Conservation (phyloP, 64 coral and sea anemone species). For the Stichodactyla mertensii region DNA sequence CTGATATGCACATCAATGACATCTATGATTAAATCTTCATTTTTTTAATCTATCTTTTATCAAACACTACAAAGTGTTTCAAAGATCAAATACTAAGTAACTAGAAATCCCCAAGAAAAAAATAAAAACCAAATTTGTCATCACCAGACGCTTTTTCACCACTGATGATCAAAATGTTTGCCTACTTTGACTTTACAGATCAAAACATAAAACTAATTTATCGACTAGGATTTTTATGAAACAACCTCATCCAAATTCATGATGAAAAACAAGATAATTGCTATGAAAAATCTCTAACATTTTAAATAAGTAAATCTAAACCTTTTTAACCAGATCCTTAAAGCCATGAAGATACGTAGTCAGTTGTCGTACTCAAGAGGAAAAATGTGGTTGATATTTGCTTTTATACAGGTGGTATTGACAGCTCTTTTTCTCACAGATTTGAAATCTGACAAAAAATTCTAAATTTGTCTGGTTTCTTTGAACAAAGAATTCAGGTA, state of each 20-base stretch:
- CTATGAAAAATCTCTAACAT: neutral
- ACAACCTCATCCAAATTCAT: too few species aligned
- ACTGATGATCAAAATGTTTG: too few species aligned
- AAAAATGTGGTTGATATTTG: neutral
- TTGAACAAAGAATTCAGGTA: neutral
- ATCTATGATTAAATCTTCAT: neutral
- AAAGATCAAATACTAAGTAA: neutral
- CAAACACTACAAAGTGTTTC: neutral
- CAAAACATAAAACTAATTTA: too few species aligned
- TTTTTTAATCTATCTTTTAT: neutral
- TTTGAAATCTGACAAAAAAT: neutral
- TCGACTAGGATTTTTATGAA: too few species aligned
- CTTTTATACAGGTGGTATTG: neutral
- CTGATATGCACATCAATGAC: neutral
- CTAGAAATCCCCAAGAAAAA: neutral
- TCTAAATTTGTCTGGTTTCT: neutral
- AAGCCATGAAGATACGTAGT: neutral
- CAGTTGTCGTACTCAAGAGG: neutral
- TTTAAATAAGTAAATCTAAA: neutral
- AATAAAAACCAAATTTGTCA: neutral
- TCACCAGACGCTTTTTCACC: neutral
- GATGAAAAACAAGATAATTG: neutral
- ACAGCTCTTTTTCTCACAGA: neutral
- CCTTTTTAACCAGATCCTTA: too few species aligned
- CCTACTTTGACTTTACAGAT: too few species aligned